Evolutionary conservation across 2,797 vertebrate species (phyloP).

Genomic region (Lemur catta): DNA sequence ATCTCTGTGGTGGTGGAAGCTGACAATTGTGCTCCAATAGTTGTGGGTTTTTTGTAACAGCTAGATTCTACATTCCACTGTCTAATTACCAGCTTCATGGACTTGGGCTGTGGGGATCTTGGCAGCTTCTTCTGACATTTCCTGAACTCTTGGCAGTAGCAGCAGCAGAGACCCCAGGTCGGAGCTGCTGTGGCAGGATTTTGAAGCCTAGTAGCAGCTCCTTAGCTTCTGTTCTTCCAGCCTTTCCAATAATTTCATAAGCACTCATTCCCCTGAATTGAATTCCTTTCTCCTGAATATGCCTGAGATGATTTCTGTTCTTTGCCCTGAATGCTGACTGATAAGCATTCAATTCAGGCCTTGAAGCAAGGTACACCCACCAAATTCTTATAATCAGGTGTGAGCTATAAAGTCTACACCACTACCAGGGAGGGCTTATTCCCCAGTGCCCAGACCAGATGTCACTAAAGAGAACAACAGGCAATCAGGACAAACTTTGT

Average conservation of each 20-base stretch:
- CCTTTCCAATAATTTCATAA: not conserved
- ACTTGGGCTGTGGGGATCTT: not conserved
- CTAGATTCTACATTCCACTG: not conserved
- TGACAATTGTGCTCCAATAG: not conserved
- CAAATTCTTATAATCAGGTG: not conserved
- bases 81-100: not conserved
- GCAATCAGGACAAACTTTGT: not conserved
- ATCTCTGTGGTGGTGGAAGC: not conserved
- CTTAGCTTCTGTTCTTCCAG: not conserved
- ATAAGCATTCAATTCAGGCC: not conserved
- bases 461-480: not conserved
- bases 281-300: not conserved
- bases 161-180: not conserved
- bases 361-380: not conserved
- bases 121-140: not conserved
- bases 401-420: not conserved
- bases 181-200: not conserved
- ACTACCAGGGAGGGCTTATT: not conserved
- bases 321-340: not conserved
- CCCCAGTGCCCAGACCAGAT: too few relatives aligned
- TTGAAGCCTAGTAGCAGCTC: not conserved
- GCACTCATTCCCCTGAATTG: not conserved
- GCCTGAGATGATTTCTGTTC: not conserved
- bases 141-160: not conserved
- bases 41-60: not conserved